phyloP scores from a whole-genome alignment of 2,888 invertebrate genomes.

The Caenorhabditis virilis region DNA sequence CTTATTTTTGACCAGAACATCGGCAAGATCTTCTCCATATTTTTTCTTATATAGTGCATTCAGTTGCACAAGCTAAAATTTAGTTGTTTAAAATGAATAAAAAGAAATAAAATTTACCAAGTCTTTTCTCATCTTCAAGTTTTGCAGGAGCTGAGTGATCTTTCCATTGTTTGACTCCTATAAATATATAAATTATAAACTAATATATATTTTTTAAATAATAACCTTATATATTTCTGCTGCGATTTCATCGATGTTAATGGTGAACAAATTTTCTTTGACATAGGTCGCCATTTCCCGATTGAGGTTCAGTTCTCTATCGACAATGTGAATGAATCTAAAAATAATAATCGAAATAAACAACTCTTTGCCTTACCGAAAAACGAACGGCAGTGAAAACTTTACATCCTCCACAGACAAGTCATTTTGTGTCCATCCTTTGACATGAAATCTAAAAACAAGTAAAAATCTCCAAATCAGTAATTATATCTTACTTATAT shows the following conservation, averaged over 20 bases:
- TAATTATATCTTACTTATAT: conserved; percentile 12
- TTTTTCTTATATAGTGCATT: conserved; percentile 5
- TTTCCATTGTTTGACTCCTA: conserved; percentile 11
- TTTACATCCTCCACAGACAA: conserved; percentile 9
- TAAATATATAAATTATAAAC: conserved; percentile 19
- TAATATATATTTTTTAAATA: conserved; percentile 12
- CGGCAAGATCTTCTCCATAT: conserved; percentile 13
- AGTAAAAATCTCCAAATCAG: background rate
- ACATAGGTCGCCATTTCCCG: conserved; percentile 12
- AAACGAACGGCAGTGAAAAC: conserved; percentile 5
- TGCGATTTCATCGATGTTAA: background rate
- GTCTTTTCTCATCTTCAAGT: conserved; percentile 12
- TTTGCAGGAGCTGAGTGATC: conserved; percentile 10
- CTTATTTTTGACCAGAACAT: conserved; percentile 20
- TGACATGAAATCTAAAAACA: conserved; percentile 9
- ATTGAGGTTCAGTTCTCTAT: conserved; percentile 13
- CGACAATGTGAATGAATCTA: conserved; percentile 19
- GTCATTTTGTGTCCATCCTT: conserved; percentile 17
- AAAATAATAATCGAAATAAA: conserved; percentile 21
- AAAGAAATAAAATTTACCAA: conserved; percentile 21
- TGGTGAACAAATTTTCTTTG: background rate
- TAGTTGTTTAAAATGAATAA: conserved; percentile 15
- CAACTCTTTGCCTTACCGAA: conserved; percentile 13
- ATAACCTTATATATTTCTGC: conserved; percentile 5
- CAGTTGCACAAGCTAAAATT: conserved; percentile 8